Evolutionary conservation across 2,888 invertebrate species (phyloP).

Genomic region (Acronicta aceris): DNA sequence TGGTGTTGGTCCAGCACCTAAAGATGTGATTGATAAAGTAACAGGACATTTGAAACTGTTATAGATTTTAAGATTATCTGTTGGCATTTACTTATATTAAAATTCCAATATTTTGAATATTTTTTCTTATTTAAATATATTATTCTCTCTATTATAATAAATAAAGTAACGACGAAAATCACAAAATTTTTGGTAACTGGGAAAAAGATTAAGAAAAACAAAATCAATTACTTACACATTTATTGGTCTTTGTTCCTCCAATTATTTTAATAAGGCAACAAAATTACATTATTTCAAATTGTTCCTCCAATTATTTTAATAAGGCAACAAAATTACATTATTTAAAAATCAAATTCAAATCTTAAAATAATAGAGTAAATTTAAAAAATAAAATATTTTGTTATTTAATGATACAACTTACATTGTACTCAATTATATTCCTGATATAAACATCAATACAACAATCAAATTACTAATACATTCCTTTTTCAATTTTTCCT

Average conservation of each 20-base stretch:
- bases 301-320: constrained; percentile 27
- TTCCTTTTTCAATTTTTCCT: too few relatives aligned
- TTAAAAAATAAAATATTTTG: constrained; percentile 16
- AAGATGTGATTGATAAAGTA: constrained; percentile 93
- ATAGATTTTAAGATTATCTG: constrained; percentile 79
- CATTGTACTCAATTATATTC: constrained; percentile 26
- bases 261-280: constrained; percentile 44
- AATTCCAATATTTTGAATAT: neutral
- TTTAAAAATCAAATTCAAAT: constrained; percentile 31
- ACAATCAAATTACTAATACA: neutral
- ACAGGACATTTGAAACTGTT: constrained; percentile 96
- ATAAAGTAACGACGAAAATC: too few relatives aligned
- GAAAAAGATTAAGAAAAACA: constrained; percentile 6
- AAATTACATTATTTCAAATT: constrained; percentile 50
- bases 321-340: constrained; percentile 55
- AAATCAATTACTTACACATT: constrained; percentile 10
- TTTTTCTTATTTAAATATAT: too few relatives aligned
- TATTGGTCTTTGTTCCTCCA: constrained; percentile 36
- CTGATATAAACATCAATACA: constrained; percentile 14
- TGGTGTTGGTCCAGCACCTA: constrained; percentile 97
- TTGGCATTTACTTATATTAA: neutral
- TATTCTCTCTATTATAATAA: too few relatives aligned
- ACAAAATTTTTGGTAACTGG: neutral
- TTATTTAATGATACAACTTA: constrained; percentile 28
- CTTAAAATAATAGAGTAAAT: constrained; percentile 22